Evolutionary conservation across 2,113 vertebrate species (phyloP), one percentile per base, ranked within the genome.

Genomic region (Oryzias curvinotus): DNA sequence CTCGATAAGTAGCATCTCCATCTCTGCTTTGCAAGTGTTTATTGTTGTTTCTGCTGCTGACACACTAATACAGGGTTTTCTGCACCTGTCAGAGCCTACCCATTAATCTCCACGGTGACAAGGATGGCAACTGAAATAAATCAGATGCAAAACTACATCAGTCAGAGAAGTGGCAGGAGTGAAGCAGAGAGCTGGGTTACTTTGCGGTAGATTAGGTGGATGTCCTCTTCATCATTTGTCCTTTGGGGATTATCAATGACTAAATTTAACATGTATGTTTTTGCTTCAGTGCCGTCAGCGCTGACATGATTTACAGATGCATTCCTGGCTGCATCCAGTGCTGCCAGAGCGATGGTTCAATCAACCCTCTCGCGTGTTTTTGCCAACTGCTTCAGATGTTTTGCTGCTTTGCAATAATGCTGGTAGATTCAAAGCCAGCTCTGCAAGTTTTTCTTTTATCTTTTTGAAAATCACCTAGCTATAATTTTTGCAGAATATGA

Each of bases 61-160:
- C 85, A 88, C 77, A 77, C 80, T 82, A 84, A 83, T 84, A 73
- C 76, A 57, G 83, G 79, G 73, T 75, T 85, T 82, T 87, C 81
- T 85, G 73, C 86, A 91, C 90, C 87, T 89, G 82, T 88, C 88
- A 90, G 80, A 81, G 59, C 65, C 70, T 58, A 77, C 68, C 74
- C 75, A 80, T 90, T 88, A 86, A 88, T 88, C 83, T 78, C 82
- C 82, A 86, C 85, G 80, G 87, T 77, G 81, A 91, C 84, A 57
- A 77, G 83, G 76, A 83, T 75, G 80, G 73, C 70, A 78, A 75
- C 64, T 57, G 65, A 79, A 66, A 77, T 85, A 81, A 85, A 88
- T 87, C 83, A 63, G 52, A 62, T n/a, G 65, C 41, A 49, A 47
- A 65, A 43, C 51, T 19, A 1, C 23, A 41, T 17, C 62, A 59